Percentiles rank a stretch among this genome's conserved stretches.
Conservation (phyloP, 2,888 invertebrate species). For the Mesorhabditis belari region DNA sequence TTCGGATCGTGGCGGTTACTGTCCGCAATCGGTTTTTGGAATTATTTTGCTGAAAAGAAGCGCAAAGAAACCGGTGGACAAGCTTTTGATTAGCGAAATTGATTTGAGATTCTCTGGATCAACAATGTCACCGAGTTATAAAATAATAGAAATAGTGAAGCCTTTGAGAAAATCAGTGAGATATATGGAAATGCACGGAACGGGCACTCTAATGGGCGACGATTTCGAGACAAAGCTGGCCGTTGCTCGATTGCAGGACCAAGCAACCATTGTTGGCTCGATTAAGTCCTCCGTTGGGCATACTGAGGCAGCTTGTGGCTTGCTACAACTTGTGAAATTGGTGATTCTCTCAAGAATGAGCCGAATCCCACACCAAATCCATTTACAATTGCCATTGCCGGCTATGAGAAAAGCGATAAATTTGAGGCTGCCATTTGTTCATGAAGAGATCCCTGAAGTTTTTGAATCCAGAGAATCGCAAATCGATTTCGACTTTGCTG, state of each 20-base stretch:
- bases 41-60: not conserved
- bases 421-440: not conserved
- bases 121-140: not conserved
- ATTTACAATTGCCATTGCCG: conserved; percentile 1
- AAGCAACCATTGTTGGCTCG: conserved; percentile 1
- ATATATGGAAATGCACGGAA: conserved; percentile 50
- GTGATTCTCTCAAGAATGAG: conserved; percentile 9
- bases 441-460: no score
- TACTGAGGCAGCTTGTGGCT: conserved; percentile 40
- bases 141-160: conserved; percentile 21
- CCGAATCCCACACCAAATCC: conserved; percentile 15
- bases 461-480: no score
- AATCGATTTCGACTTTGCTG: not conserved
- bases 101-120: not conserved
- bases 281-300: conserved; percentile 38
- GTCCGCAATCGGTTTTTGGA: not conserved
- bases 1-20: not conserved
- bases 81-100: not conserved
- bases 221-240: not conserved
- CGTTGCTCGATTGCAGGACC: not conserved
- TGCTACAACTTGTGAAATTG: conserved; percentile 25
- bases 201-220: conserved; percentile 46
- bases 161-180: not conserved
- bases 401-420: not conserved
- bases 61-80: not conserved